Evolutionary conservation across 2,888 invertebrate species (phyloP), one percentile per base, ranked within the genome.

Genomic region (Pterobdella sp.): DNA sequence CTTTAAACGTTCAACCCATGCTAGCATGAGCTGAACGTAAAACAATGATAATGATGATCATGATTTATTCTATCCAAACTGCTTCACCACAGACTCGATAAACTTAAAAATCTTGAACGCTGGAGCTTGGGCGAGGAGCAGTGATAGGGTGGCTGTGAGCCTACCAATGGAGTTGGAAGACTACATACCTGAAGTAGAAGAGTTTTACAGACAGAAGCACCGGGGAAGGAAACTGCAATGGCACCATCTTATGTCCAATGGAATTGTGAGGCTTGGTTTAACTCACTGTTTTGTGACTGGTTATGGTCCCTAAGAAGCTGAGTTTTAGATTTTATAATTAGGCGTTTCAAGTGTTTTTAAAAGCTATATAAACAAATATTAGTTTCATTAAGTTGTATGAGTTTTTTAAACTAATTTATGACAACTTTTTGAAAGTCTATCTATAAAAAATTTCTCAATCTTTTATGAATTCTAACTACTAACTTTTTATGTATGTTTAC

Each of bases 201-300:
- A 96, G 77, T 97, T 97, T 86, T 98, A 98, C 84, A 91, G 93
- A 84, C 92, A 91, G 81, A 95, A 96, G 84, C 97, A 98, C 86
- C 94, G 91, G 79, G 98, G 98, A 10, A 87, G 98, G 73, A 97
- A 97, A 84, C 86, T 98, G 74, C 94, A 95, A 85, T 98, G 98
- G 98, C 87, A 97, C 85, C 97, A 98, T 85, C 95, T 97, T 81
- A 97, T 97, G 96, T 95, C 96, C 77, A 97, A 97, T 85, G 98
- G 97, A 79, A 95, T 95, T 75, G 88, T 89, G 29, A 65, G 76
- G 65, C 4, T n/a, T n/a, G n/a, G n/a, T n/a, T n/a, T n/a, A n/a
- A n/a, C n/a, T n/a, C n/a, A n/a, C n/a, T n/a, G n/a, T n/a, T n/a
- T n/a, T n/a, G n/a, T n/a, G n/a, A n/a, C n/a, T n/a, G n/a, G n/a